Base-by-base conservation (phyloP, 2,797 vertebrate species). In the Melanitta fusca region DNA sequence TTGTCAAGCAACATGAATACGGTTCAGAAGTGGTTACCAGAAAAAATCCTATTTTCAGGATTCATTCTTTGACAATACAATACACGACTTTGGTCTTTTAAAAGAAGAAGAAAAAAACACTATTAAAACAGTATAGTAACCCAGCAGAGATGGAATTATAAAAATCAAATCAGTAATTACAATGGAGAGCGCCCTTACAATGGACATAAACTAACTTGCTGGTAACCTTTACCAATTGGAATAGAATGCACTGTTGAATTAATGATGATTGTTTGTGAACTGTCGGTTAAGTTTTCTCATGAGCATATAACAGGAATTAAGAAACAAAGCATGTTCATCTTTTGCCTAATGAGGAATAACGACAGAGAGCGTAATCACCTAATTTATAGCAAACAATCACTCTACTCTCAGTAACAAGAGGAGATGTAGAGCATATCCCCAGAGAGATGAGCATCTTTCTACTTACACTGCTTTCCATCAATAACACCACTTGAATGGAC, bases 291-390 rank as follows among this genome's bases (percentile, higher is more conserved):
- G 58, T 82, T 93, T 87, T 73, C 83, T 93, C 85, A 57, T 19
- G 89, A 88, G 68, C 81, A 72, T 93, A 62, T 75, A 64, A 39
- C 51, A 84, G 43, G 39, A 96, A 94, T 91, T 93, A 91, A 80
- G 71, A 94, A 90, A 86, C 80, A 57, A 80, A 88, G 47, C 38
- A 72, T 75, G 95, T 94, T 89, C 3, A 8, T 90, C 47, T 93
- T 90, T 90, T 91, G 54, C 57, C 68, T 95, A 92, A 94, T 80
- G 85, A 93, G 82, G 51, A 91, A 77, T 88, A 92, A 79, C 43
- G 41, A 87, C 58, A 80, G 43, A 80, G 34, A 66, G 47, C 51
- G 69, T 96, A 93, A 91, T 96, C 58, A 75, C 84, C 38, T 86
- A 80, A 90, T 96, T 93, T 94, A 78, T 81, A 89, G 75, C 53